Evolutionary conservation across 2,113 vertebrate genomes (phyloP).

Genomic region (Elaphurus davidianus): DNA sequence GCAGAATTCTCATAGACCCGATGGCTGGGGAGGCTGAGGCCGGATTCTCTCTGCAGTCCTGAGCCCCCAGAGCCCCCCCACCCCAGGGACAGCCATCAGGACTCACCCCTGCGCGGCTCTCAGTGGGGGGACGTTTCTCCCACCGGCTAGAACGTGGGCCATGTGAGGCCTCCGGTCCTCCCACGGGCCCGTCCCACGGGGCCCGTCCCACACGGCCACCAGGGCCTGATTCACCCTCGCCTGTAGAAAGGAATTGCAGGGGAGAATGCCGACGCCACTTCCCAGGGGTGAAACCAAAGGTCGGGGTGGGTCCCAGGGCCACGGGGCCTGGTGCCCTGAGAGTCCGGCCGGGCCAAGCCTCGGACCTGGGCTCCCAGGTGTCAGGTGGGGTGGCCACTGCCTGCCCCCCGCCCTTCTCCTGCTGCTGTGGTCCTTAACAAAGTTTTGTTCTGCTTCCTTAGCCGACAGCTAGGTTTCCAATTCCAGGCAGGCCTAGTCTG

Average conservation of each 20-base stretch:
- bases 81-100: not conserved
- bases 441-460: not conserved
- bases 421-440: not conserved
- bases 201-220: rapidly evolving
- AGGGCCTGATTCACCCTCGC: not conserved
- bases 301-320: not conserved
- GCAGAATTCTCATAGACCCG: not conserved
- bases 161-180: not conserved
- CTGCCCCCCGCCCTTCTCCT: not conserved
- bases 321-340: not conserved
- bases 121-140: not conserved
- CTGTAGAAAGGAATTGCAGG: not conserved
- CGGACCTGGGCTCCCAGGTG: not conserved
- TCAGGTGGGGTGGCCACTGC: not conserved
- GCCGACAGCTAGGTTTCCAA: not conserved
- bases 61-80: rapidly evolving
- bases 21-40: not conserved
- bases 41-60: not conserved
- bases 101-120: not conserved
- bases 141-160: rapidly evolving
- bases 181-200: not conserved
- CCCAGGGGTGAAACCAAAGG: not conserved
- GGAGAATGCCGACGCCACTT: not conserved
- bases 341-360: not conserved
- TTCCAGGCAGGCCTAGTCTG: not conserved